Conservation (phyloP, 1,140 invertebrate genomes). For the Agrypnia vestita region DNA sequence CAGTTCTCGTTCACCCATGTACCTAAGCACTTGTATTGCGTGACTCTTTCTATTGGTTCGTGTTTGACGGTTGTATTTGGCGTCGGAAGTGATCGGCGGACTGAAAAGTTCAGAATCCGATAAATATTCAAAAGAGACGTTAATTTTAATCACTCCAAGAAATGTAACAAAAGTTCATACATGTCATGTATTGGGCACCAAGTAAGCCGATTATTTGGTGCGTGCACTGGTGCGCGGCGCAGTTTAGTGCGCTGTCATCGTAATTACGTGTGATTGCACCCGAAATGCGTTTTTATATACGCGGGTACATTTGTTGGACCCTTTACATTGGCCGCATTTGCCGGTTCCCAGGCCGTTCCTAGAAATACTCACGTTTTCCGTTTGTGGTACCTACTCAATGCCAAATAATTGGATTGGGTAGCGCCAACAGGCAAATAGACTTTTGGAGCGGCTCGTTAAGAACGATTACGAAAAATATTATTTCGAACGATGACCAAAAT, state of each 20-base stretch:
- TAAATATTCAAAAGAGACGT: too few species aligned
- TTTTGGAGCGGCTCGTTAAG: too few species aligned
- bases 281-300: not conserved
- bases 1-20: too few species aligned
- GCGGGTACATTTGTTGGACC: not conserved
- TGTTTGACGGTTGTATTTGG: too few species aligned
- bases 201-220: not conserved
- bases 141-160: too few species aligned
- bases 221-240: not conserved
- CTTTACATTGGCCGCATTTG: not conserved
- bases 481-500: too few species aligned
- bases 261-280: slow-evolving; percentile 41
- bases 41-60: too few species aligned
- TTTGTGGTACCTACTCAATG: slow-evolving; percentile 3
- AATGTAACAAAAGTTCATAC: too few species aligned
- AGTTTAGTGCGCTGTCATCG: slow-evolving; percentile 29
- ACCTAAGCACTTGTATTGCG: too few species aligned
- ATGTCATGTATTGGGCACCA: not conserved
- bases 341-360: slow-evolving; percentile 30
- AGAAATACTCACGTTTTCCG: slow-evolving; percentile 24
- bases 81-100: too few species aligned
- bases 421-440: not conserved
- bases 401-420: slow-evolving; percentile 37
- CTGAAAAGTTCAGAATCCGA: too few species aligned
- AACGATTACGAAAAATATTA: too few species aligned